Conservation (phyloP, 2,113 vertebrate genomes). For the Chinchilla lanigera region DNA sequence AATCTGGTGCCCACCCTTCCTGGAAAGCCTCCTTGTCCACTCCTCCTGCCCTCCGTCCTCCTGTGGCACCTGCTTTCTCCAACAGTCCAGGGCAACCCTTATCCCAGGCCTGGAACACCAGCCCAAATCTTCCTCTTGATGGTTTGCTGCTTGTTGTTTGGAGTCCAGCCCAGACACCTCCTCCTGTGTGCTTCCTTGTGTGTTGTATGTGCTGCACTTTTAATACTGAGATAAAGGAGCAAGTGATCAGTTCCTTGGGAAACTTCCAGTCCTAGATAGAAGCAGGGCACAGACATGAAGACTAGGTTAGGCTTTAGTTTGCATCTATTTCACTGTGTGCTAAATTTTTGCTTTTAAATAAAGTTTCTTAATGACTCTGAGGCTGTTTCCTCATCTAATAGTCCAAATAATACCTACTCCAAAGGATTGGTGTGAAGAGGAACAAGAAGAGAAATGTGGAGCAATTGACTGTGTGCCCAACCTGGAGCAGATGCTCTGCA, state of each 20-base stretch:
- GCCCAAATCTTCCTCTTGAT: background rate
- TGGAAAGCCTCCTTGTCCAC: background rate
- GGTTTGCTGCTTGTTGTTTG: background rate
- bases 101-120: background rate
- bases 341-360: background rate
- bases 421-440: background rate
- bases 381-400: background rate
- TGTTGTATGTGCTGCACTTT: background rate
- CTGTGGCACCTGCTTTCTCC: background rate
- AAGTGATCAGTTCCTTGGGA: background rate
- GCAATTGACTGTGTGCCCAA: no score
- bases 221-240: background rate
- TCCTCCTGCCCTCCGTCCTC: background rate
- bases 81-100: background rate
- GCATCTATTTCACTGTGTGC: background rate
- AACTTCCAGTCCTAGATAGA: background rate
- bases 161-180: background rate
- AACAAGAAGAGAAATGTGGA: background rate
- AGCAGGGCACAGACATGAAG: rapidly evolving
- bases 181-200: background rate
- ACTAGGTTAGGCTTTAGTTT: background rate
- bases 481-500: rapidly evolving
- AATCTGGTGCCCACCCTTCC: background rate
- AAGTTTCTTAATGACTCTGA: background rate
- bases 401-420: background rate